Percentiles rank a stretch among this genome's conserved stretches.
phyloP scores from a whole-genome alignment of 2,797 vertebrate genomes.

The Phoebastria nigripes region DNA sequence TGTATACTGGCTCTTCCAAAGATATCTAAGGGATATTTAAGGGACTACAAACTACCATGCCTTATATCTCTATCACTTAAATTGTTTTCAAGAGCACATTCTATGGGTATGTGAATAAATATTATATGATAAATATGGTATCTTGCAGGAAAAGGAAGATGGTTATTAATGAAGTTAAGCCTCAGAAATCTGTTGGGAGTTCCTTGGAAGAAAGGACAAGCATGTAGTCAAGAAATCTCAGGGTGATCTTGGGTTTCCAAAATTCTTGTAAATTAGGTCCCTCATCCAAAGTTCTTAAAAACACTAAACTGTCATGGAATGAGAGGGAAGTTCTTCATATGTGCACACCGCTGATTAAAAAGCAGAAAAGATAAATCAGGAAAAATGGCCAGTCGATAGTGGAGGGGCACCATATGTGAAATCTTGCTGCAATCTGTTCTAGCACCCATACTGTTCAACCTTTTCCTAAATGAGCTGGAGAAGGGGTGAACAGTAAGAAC shows the following conservation, averaged over 20 bases:
- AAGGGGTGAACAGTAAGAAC: neutral
- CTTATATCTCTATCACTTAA: neutral
- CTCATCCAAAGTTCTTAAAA: neutral
- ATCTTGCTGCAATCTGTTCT: neutral
- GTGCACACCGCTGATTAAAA: neutral
- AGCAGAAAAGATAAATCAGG: neutral
- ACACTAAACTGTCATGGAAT: neutral
- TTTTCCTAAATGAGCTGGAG: neutral
- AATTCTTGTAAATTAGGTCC: neutral
- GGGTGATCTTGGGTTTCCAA: neutral
- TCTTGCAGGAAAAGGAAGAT: neutral
- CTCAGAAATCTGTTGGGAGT: neutral
- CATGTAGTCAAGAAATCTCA: neutral
- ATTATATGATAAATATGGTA: neutral
- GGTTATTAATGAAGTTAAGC: neutral
- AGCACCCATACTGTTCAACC: neutral
- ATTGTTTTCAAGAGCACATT: neutral
- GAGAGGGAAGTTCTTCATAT: neutral
- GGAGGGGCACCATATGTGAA: neutral
- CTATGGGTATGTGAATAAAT: neutral
- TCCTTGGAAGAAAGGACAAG: neutral
- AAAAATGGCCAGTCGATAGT: neutral
- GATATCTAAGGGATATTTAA: neutral
- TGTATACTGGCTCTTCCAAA: neutral
- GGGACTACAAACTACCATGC: neutral